Percentiles rank a stretch among this genome's conserved stretches.
Conservation (phyloP, 1,140 invertebrate genomes). For the Heliothis virescens region DNA sequence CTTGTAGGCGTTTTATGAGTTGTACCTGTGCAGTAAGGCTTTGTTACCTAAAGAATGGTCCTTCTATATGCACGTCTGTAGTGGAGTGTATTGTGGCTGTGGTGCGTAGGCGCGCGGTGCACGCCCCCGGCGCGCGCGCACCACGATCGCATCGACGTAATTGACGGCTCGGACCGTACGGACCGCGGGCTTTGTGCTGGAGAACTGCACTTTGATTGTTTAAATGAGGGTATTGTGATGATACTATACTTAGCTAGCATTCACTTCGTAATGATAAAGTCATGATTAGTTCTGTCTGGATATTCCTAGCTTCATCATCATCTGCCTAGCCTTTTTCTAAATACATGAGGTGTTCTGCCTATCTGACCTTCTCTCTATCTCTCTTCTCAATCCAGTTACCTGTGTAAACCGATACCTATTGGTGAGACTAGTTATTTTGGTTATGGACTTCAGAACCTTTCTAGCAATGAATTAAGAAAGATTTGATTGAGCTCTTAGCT, state of each 20-base stretch:
- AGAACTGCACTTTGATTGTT: slow-evolving; percentile 5
- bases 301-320: no score
- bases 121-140: slow-evolving; percentile 16
- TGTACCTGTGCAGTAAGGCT: not conserved
- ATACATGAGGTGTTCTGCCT: no score
- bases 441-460: no score
- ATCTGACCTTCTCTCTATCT: no score
- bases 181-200: slow-evolving; percentile 18
- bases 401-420: no score
- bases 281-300: no score
- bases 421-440: no score
- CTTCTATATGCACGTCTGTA: not conserved
- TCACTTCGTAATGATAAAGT: no score
- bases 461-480: no score
- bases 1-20: not conserved
- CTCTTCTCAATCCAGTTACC: no score
- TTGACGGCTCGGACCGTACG: slow-evolving; percentile 20
- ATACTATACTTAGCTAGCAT: not conserved
- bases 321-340: no score
- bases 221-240: slow-evolving; percentile 32
- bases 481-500: no score
- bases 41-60: not conserved
- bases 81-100: slow-evolving; percentile 19
- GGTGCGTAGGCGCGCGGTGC: slow-evolving; percentile 27
- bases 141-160: slow-evolving; percentile 33